phyloP scores from a whole-genome alignment of 2,113 vertebrate species.

The Rhabdomys dilectus region DNA sequence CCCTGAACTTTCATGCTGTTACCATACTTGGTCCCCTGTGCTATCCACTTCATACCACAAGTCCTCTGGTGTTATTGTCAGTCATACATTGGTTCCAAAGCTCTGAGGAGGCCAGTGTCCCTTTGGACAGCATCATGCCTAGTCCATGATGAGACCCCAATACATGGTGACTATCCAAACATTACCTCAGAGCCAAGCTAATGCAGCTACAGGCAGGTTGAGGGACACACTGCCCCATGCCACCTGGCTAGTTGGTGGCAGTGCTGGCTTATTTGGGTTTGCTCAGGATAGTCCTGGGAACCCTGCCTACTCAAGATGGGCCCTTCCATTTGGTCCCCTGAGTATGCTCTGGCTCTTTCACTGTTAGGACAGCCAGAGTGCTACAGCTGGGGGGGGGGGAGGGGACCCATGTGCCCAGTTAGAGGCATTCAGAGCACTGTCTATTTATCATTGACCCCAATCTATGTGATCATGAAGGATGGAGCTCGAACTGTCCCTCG shows the following conservation, averaged over 20 bases:
- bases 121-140: background rate
- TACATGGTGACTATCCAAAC: fast-evolving
- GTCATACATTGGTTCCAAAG: fast-evolving
- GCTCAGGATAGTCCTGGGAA: background rate
- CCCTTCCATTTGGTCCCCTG: background rate
- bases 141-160: background rate
- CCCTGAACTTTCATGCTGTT: too few species aligned
- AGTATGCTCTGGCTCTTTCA: slow-evolving; percentile 68
- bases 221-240: fast-evolving
- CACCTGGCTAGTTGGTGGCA: background rate
- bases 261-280: background rate
- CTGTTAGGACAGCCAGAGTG: slow-evolving; percentile 58
- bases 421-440: slow-evolving; percentile 81
- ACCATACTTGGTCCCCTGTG: fast-evolving
- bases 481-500: slow-evolving; percentile 90
- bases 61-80: background rate
- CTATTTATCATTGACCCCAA: slow-evolving; percentile 87
- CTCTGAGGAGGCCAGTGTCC: background rate
- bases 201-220: background rate
- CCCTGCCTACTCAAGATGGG: background rate
- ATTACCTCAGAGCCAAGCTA: background rate
- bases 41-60: too few species aligned
- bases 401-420: slow-evolving; percentile 81
- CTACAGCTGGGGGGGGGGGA: slow-evolving; percentile 77
- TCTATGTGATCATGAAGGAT: slow-evolving; percentile 88